Base-by-base conservation (phyloP, 2,888 invertebrate genomes). In the Matsumyia berberina region DNA sequence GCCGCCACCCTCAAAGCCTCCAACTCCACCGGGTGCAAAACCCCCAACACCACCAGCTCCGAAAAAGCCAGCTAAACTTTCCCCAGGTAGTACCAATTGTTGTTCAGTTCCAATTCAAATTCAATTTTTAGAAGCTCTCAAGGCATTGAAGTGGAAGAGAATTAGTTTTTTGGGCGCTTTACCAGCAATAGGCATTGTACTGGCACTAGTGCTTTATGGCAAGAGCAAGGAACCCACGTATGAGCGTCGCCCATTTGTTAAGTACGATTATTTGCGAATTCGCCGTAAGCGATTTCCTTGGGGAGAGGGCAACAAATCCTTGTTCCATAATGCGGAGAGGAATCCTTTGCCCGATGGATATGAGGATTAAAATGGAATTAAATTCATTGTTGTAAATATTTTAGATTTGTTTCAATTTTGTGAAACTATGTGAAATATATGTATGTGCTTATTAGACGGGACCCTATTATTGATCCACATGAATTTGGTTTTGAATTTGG, bases 311-410 rank as follows among this genome's bases (percentile, higher is more conserved):
- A 82, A 85, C n/a, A 86, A 74, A 0, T 42, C 78, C 0, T 29
- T 37, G 0, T 89, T 86, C 7, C 89, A 89, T 35, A 89, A 89
- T 58, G 35, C 49, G 0, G 19, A 81, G 4, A 57, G 57, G 37
- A 89, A 89, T 66, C 76, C 89, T 3, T 24, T 89, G 19, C 88
- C 89, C 6, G 87, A 77, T 2, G 89, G 89, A 1, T 89, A 89
- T 39, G 89, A 89, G 49, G 88, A 88, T 64, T 80, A n/a, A 17
- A 17, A 5, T 2, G 12, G 0, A 55, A 37, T 19, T 37, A 1
- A 7, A 19, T 35, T 11, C n/a, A 12, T 51, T n/a, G n/a, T 33
- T 31, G 2, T 1, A 12, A 15, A 31, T 15, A 4, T 42, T 39
- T 11, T 39, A 1, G 12, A 42, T 3, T 42, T 15, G 0, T 37